These are phyloP conservation scores for Arizona elegans DNA, from an alignment of 2,113 vertebrate genomes.

Conservation along the genomic window DNA sequence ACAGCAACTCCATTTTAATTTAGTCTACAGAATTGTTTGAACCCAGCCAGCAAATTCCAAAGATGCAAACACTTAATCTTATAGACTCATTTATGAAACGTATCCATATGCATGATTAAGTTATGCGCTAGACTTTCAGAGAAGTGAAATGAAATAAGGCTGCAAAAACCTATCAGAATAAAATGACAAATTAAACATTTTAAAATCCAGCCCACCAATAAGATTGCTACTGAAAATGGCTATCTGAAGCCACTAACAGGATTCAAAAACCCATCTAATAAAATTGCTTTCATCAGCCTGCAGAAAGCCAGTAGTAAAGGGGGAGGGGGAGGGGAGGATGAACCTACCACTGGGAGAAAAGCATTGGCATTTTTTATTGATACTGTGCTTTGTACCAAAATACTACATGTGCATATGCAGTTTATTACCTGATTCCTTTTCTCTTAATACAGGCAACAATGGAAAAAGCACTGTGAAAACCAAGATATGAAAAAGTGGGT, in stretches of 20 bases:
- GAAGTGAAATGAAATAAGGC: background rate
- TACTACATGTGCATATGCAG: too few species aligned
- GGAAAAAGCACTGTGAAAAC: constrained; percentile 15
- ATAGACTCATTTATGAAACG: background rate
- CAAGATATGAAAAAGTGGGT: background rate
- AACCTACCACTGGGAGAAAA: background rate
- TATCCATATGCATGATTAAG: background rate
- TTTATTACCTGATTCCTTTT: background rate
- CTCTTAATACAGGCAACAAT: background rate
- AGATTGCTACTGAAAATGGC: background rate
- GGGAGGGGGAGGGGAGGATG: too few species aligned
- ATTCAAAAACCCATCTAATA: background rate
- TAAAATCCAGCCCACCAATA: background rate
- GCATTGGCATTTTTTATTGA: too few species aligned
- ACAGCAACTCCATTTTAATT: background rate
- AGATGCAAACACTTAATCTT: background rate
- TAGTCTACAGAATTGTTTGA: background rate
- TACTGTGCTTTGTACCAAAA: background rate
- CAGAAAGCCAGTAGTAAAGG: background rate
- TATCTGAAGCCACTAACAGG: background rate
- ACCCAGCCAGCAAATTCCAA: background rate
- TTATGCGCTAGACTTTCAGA: background rate
- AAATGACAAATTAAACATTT: background rate
- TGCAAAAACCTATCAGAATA: background rate
- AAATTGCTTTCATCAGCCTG: background rate